Conservation (phyloP, 2,113 vertebrate species). For the Neolamprologus caudopunctatus region DNA sequence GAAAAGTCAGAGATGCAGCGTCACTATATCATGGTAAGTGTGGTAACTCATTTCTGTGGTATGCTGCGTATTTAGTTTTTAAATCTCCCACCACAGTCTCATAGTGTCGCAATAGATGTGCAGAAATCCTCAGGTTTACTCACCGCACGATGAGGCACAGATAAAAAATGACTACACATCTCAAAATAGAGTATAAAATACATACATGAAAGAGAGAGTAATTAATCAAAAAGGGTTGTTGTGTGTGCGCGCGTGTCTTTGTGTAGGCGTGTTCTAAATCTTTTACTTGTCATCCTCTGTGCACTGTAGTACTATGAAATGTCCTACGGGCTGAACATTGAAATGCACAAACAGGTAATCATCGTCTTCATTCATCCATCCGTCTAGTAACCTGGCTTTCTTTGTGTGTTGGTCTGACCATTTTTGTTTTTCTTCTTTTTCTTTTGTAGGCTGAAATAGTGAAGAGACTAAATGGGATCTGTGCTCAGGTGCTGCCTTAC, state of each 20-base stretch:
- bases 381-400: not conserved
- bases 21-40: conserved; percentile 95
- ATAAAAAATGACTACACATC: not conserved
- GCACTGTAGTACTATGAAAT: conserved; percentile 89
- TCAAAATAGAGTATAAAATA: not conserved
- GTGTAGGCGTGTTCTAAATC: not conserved
- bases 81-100: not conserved
- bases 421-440: not conserved
- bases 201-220: not conserved
- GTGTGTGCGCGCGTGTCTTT: not conserved
- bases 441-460: conserved; percentile 88
- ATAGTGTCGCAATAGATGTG: not conserved
- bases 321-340: conserved; percentile 96
- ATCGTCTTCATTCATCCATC: not conserved
- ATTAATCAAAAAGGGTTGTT: not conserved
- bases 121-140: not conserved
- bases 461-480: conserved; percentile 95
- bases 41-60: not conserved
- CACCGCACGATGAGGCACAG: not conserved
- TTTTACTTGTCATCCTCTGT: not conserved
- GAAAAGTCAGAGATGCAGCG: conserved; percentile 99
- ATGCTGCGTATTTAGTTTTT: not conserved
- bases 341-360: conserved; percentile 97
- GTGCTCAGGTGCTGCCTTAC: conserved; percentile 94
- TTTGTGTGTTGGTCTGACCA: not conserved